Base-by-base conservation (phyloP, 2,113 vertebrate species). In the Antigone vipio region DNA sequence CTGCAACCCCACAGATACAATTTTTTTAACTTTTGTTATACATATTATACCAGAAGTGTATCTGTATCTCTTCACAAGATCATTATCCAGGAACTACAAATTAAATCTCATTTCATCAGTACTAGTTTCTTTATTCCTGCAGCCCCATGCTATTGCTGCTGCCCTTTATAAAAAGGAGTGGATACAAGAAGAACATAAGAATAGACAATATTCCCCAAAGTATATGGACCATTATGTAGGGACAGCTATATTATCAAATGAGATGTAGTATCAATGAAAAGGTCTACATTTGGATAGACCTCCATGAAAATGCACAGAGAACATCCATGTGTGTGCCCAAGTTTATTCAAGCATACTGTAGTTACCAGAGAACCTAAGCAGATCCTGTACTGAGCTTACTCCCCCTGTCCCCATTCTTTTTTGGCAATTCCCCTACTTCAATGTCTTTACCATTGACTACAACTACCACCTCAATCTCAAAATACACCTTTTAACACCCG, bases 391-490 rank as follows among this genome's bases (percentile, higher is more conserved):
- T 55, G 21, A 69, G 18, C 18, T 75, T 42, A 15, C 20, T 50
- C 15, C 52, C 52, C 26, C 7, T 15, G 9, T 9, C 53, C 53
- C 29, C 53, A 6, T 11, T 19, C 17, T 69, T 59, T 77, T 59
- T n/a, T 45, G 34, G 20, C 12, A 72, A 19, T 53, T 72, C 6
- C 21, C 8, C 6, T 47, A 27, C 32, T 88, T 50, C 8, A n/a
- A 12, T 44, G 52, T n/a, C 50, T 63, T 64, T 26, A 40, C 7
- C 34, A 32, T 6, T 45, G 20, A 71, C 38, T 26, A 26, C 20
- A 52, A 26, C 32, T 22, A 34, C 12, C 27, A 15, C 7, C 15
- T 44, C 2, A 0, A 0, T 14, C 50, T 52, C 71, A n/a, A 38
- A 71, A 59, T 5, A 35, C 1, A 21, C 21, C 40, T 32, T 60